Conservation (phyloP, 2,113 vertebrate species). For the Thamnophis sirtalis region DNA sequence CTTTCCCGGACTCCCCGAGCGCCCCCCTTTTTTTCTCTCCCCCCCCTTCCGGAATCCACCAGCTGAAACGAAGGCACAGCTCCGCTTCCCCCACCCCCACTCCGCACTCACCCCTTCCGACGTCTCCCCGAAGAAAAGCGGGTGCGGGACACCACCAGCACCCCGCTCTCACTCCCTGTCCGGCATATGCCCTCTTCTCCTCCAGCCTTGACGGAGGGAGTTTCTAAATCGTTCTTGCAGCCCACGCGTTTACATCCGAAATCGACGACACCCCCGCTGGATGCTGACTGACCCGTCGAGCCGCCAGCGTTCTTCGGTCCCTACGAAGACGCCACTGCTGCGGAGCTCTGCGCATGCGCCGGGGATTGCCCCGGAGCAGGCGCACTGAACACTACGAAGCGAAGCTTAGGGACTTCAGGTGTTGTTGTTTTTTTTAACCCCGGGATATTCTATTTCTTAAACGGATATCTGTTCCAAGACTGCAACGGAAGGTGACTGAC, state of each 20-base stretch:
- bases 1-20: neutral
- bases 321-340: neutral
- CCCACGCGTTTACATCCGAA: too few species aligned
- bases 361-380: neutral
- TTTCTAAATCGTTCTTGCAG: neutral
- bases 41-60: too few species aligned
- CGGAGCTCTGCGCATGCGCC: neutral
- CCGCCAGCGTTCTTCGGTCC: neutral
- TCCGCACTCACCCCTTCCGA: slow-evolving; percentile 25
- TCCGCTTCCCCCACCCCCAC: too few species aligned
- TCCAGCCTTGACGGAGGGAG: neutral
- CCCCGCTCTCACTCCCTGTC: neutral
- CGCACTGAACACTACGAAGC: neutral
- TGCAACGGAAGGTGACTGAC: neutral
- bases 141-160: neutral
- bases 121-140: neutral
- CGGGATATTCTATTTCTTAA: neutral
- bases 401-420: neutral
- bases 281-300: neutral
- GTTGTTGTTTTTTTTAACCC: neutral
- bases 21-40: neutral
- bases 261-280: neutral
- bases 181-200: neutral
- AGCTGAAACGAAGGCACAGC: neutral
- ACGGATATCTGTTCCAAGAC: neutral